Base-by-base conservation (phyloP, 2,797 vertebrate genomes). In the Leptoclinus maculatus region DNA sequence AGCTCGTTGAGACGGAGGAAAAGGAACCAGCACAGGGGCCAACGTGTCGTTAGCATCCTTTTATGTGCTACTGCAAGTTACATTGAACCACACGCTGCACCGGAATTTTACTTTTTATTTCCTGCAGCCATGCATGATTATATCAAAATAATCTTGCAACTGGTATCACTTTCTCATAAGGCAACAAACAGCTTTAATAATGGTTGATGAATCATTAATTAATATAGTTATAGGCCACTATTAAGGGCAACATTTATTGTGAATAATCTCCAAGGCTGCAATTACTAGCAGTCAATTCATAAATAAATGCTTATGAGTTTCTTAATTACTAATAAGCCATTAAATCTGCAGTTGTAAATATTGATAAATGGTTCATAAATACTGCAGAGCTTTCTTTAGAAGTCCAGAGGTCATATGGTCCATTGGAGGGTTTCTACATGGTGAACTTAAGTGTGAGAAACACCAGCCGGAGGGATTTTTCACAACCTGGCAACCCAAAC, bases 1-100 rank as follows among this genome's bases (percentile, higher is more conserved):
- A 36, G 71, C 74, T 43, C 7, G 32, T 62, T 47, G 17, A 45
- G 53, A 23, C 19, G 34, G 9, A 58, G 41, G 36, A n/a, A 82
- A 73, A 83, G 54, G 78, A 56, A 58, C 34, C 19, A 34, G 38
- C 32, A 1, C 64, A 47, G 45, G 34, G 41, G 49, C 25, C 45
- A 43, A 53, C 32, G 66, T 56, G 38, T 16, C 34, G 63, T 43
- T 36, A 2, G 23, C 32, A 51, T 63, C 60, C 38, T 75, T 53
- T 73, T 17, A 66, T 39, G 17, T 53, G 49, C 10, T 0, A 0
- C 12, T 34, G 8, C 51, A 7, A 63, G 34, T 59, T 10, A 49
- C 11, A 53, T 38, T 23, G 14, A 51, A 54, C 5, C 64, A 59
- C 17, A 34, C 6, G 25, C 10, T 38, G 53, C 21, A 41, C 2